phyloP scores from a whole-genome alignment of 53 echinoderm and acorn worm species.

The Hippasteria phrygiana region DNA sequence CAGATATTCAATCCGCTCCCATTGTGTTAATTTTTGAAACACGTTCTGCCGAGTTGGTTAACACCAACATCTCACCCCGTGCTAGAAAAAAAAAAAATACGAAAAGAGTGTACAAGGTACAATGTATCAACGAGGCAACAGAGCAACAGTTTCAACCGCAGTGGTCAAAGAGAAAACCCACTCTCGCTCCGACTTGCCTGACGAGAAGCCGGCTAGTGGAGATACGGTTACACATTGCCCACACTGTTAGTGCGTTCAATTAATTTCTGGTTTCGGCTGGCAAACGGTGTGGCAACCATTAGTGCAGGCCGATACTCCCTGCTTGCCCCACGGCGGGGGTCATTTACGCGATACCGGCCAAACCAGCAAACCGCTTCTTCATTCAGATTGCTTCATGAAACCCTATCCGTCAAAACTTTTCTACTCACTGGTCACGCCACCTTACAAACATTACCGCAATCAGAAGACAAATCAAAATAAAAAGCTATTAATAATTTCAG shows the following conservation, averaged over 20 bases:
- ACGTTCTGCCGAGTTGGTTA: not conserved
- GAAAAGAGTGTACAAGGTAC: not conserved
- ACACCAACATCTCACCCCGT: not conserved
- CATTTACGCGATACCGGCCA: constrained; percentile 32
- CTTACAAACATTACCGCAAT: not conserved
- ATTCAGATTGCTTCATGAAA: constrained; percentile 4
- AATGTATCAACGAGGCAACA: not conserved
- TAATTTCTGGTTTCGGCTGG: constrained; percentile 54
- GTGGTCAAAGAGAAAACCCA: not conserved
- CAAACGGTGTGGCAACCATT: constrained; percentile 31
- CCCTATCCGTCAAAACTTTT: not conserved
- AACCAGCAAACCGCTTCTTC: not conserved
- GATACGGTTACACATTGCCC: constrained; percentile 5
- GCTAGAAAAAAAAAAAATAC: not conserved
- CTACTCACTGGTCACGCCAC: not conserved
- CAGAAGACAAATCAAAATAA: not conserved
- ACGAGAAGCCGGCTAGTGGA: constrained; percentile 1
- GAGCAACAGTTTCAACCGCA: constrained; percentile 47
- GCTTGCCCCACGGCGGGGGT: constrained; percentile 10
- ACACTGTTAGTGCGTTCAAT: constrained; percentile 68
- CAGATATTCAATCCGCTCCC: constrained; percentile 33
- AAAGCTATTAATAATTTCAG: not conserved
- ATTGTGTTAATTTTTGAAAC: constrained; percentile 6
- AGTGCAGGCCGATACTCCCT: constrained; percentile 35
- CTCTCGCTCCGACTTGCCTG: not conserved